A percentile compares a stretch with the other conserved stretches of the same genome.
These are phyloP conservation scores for Siniperca scherzeri DNA, from an alignment of 2,797 vertebrate species.

Conservation along the genomic window DNA sequence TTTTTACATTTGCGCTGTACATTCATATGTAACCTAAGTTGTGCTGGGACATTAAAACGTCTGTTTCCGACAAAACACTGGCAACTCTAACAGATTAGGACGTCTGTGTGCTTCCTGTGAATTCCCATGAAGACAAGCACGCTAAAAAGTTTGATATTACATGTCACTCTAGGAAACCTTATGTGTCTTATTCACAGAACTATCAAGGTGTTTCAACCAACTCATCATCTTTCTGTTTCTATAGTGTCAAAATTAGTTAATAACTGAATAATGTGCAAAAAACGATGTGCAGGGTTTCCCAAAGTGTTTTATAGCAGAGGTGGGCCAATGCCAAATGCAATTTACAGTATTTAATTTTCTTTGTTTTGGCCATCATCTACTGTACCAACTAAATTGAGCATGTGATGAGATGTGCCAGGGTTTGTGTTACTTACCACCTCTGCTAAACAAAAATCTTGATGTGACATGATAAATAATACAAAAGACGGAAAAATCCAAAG, in stretches of 20 bases:
- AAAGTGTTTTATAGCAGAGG: not conserved
- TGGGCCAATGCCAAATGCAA: not conserved
- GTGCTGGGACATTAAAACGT: conserved; percentile 19
- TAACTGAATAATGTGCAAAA: not conserved
- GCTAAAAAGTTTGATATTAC: conserved; percentile 9
- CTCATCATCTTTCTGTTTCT: not conserved
- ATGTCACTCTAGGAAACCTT: conserved; percentile 4
- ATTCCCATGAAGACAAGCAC: conserved; percentile 5
- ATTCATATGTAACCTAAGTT: not conserved
- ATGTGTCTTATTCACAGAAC: conserved; percentile 7
- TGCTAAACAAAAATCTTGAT: not conserved
- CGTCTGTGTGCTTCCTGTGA: conserved; percentile 19
- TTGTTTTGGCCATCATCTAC: not conserved
- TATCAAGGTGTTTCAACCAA: not conserved
- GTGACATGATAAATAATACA: conserved; percentile 22
- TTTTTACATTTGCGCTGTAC: conserved; percentile 5
- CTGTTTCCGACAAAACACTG: conserved; percentile 35
- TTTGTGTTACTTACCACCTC: not conserved
- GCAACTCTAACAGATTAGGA: conserved; percentile 25
- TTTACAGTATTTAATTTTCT: not conserved
- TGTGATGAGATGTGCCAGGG: not conserved
- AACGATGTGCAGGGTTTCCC: not conserved
- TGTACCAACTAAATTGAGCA: not conserved
- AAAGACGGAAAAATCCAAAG: not conserved
- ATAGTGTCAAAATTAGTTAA: conserved; percentile 3